phyloP scores from a whole-genome alignment of 2,797 vertebrate genomes.

The Cetoscarus ocellatus region DNA sequence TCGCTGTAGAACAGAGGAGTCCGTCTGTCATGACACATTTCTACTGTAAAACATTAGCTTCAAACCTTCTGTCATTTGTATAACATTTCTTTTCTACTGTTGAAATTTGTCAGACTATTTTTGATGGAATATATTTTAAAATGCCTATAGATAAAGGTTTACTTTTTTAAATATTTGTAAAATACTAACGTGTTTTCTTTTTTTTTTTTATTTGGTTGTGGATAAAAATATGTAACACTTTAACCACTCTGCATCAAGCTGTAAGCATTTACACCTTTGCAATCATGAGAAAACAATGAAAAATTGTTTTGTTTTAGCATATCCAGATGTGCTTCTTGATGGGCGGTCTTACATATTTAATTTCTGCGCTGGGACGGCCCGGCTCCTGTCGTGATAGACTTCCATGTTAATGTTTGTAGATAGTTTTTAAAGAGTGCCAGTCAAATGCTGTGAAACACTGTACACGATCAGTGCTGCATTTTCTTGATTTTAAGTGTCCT shows the following conservation, averaged over 20 bases:
- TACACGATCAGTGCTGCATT: constrained; percentile 79
- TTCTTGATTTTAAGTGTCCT: constrained; percentile 88
- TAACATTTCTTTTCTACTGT: constrained; percentile 88
- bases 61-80: constrained; percentile 80
- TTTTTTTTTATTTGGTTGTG: constrained; percentile 71
- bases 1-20: constrained; percentile 41
- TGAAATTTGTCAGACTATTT: constrained; percentile 89
- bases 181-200: constrained; percentile 83
- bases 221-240: constrained; percentile 72
- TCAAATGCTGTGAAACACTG: constrained; percentile 82
- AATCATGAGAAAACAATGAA: constrained; percentile 40
- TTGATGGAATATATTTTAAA: constrained; percentile 92
- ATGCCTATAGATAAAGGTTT: constrained; percentile 88
- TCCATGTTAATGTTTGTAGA: constrained; percentile 83
- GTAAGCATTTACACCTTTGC: constrained; percentile 62
- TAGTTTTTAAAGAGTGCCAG: constrained; percentile 83
- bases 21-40: constrained; percentile 58
- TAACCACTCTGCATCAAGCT: constrained; percentile 75
- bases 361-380: constrained; percentile 66
- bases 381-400: constrained; percentile 63
- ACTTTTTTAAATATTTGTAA: constrained; percentile 91
- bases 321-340: constrained; percentile 65
- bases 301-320: constrained; percentile 62
- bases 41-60: constrained; percentile 74
- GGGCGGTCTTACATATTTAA: constrained; percentile 79